Percentiles rank a stretch among this genome's conserved stretches.
Evolutionary conservation across 2,888 invertebrate species (phyloP).

Genomic region (Nymphalis urticae): DNA sequence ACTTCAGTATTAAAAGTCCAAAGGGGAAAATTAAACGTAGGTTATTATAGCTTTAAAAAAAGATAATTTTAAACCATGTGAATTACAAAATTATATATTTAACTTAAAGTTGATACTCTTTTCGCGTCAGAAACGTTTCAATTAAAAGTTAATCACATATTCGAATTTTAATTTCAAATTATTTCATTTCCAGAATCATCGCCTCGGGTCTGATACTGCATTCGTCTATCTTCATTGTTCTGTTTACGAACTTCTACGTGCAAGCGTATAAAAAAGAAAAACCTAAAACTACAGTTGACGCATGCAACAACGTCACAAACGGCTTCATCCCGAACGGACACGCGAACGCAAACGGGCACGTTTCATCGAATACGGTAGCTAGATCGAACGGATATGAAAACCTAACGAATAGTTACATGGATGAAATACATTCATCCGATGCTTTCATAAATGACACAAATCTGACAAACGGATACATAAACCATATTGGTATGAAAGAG

Average conservation of each 20-base stretch:
- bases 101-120: too few relatives aligned
- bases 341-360: conserved; percentile 42
- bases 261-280: conserved; percentile 85
- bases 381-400: conserved; percentile 45
- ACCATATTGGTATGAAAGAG: conserved; percentile 57
- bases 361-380: neutral
- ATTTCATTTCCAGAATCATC: conserved; percentile 77
- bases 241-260: conserved; percentile 95
- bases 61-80: too few relatives aligned
- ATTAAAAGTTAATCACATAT: too few relatives aligned
- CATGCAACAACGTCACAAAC: conserved; percentile 52
- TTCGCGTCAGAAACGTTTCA: too few relatives aligned
- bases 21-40: too few relatives aligned
- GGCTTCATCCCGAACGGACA: conserved; percentile 42
- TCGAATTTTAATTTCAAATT: neutral
- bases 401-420: conserved; percentile 33
- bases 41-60: too few relatives aligned
- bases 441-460: conserved; percentile 30
- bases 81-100: too few relatives aligned
- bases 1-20: too few relatives aligned
- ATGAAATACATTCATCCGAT: conserved; percentile 1
- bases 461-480: conserved; percentile 53
- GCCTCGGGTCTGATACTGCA: conserved; percentile 89
- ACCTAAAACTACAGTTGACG: conserved; percentile 44
- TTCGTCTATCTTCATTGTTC: conserved; percentile 92